A percentile compares a stretch with the other conserved stretches of the same genome.
Evolutionary conservation across 1,140 invertebrate genomes (phyloP).

Genomic region (Cotesia typhae): DNA sequence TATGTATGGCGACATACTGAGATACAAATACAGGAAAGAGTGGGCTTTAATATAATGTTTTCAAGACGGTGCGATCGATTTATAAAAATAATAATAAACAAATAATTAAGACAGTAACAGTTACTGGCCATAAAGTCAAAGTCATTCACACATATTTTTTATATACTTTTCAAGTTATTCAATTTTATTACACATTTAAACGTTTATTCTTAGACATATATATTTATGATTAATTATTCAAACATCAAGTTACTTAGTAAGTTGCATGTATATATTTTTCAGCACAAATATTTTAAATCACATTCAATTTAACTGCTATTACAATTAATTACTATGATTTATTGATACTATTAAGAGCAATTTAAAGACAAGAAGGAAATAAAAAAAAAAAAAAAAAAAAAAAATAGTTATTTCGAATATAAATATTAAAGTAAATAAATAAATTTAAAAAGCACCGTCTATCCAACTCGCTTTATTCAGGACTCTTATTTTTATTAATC

Average conservation of each 20-base stretch:
- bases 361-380: background rate
- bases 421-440: background rate
- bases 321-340: too few relatives aligned
- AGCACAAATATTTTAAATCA: constrained; percentile 5
- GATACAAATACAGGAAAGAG: constrained; percentile 17
- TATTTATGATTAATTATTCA: background rate
- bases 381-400: background rate
- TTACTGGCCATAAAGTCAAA: constrained; percentile 62
- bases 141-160: constrained; percentile 39
- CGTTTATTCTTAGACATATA: background rate
- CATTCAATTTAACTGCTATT: background rate
- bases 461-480: constrained; percentile 17
- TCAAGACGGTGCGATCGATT: constrained; percentile 12
- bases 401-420: background rate
- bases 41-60: background rate
- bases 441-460: background rate
- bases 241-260: background rate
- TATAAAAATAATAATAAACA: constrained; percentile 10
- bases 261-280: background rate
- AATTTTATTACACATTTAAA: constrained; percentile 10
- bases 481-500: constrained; percentile 1
- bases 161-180: constrained; percentile 42
- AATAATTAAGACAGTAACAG: constrained; percentile 39
- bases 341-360: too few relatives aligned
- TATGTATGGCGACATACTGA: constrained; percentile 35